Base-by-base conservation (phyloP, 2,113 vertebrate species). In the Osmerus mordax region DNA sequence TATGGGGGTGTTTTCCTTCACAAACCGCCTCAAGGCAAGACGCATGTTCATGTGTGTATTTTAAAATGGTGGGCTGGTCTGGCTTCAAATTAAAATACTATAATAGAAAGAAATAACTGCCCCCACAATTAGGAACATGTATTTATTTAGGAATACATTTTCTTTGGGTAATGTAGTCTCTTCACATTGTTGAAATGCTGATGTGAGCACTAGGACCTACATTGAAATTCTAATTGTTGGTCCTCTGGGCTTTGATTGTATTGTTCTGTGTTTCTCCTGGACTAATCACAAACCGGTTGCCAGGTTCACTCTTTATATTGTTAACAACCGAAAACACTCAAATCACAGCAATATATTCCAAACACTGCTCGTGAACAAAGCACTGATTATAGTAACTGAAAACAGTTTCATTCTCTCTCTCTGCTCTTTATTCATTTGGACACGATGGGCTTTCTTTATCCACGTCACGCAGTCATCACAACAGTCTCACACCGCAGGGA, bases 11-110 rank as follows among this genome's bases (percentile, higher is more conserved):
- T 7, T 7, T 41, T 41, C 36, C 36, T 41, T 41, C 7, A 6
- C 21, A 23, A 52, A 58, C 21, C 29, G 23, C 61, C 25, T 29
- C 8, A 21, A 54, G 51, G 29, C 29, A 7, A 7, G 9, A 55
- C 51, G 19, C 52, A 15, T 19, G 74, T 23, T 76, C 14, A 12
- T 14, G 21, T 63, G n/a, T 68, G 71, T 32, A 62, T 59, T 19
- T n/a, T 13, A 28, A 28, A 72, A 72, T 5, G 13, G 61, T 69
- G 54, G 32, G 60, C 9, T 32, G 29, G 66, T 61, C 28, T 61
- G 54, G 36, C 36, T 9, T 41, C 36, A 71, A 71, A 55, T 62
- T 25, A 18, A 66, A 55, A 70, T 29, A 53, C 65, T 21, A 62
- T 63, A 32, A 69, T 73, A 9, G 36, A 41, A 41, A 41, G 23